Conservation (phyloP, 2,113 vertebrate genomes). For the Jacana jacana region DNA sequence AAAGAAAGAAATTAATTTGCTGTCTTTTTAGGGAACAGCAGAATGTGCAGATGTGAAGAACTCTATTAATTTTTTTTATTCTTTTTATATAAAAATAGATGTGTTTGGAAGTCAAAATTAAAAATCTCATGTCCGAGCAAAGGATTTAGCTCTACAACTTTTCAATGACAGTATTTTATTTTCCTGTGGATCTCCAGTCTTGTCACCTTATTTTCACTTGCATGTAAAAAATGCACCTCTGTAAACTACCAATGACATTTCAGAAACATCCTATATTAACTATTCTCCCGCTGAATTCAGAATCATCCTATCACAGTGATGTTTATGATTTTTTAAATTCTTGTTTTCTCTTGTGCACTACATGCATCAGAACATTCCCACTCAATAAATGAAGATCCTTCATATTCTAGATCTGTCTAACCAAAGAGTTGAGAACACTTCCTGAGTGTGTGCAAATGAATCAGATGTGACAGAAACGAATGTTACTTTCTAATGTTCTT, state of each 20-base stretch:
- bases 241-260: neutral
- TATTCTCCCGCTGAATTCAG: neutral
- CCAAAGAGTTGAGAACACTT: neutral
- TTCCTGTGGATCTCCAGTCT: neutral
- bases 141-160: neutral
- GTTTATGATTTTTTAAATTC: neutral
- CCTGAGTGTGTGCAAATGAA: neutral
- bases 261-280: neutral
- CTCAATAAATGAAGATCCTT: conserved; percentile 17
- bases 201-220: neutral
- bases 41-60: neutral
- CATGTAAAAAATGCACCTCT: neutral
- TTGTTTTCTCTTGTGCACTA: neutral
- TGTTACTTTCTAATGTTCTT: neutral
- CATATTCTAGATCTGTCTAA: conserved; percentile 56
- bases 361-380: neutral
- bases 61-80: neutral
- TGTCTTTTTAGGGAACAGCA: neutral
- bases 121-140: neutral
- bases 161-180: neutral
- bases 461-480: neutral
- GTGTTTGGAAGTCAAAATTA: neutral
- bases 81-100: neutral
- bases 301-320: neutral
- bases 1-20: neutral